Evolutionary conservation across 2,113 vertebrate genomes (phyloP).

Genomic region (Casuarius casuarius): DNA sequence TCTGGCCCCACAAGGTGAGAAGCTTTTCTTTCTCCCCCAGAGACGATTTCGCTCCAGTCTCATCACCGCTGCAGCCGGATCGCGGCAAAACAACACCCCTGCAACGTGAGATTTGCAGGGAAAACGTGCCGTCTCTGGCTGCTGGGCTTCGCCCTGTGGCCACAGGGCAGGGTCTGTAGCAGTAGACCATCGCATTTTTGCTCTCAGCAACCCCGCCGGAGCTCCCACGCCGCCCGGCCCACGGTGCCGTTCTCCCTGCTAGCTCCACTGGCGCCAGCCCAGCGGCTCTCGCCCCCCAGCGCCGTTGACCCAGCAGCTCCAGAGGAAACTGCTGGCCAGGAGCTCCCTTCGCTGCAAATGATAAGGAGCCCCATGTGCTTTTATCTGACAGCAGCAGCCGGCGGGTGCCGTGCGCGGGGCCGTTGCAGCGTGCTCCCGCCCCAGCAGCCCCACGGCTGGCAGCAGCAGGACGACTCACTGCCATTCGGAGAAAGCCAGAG

Average conservation of each 20-base stretch:
- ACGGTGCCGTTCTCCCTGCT: rapidly evolving
- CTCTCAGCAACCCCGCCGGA: rapidly evolving
- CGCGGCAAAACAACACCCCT: rapidly evolving
- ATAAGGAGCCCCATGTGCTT: rapidly evolving
- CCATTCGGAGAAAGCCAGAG: no score
- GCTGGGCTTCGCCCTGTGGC: background rate
- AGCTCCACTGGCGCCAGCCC: background rate
- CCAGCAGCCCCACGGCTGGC: no score
- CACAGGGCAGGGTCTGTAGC: background rate
- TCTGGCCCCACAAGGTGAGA: no score
- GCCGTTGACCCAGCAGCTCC: background rate
- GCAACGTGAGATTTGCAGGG: rapidly evolving
- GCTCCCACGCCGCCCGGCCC: background rate
- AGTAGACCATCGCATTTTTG: background rate
- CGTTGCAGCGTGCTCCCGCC: no score
- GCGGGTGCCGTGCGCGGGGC: background rate
- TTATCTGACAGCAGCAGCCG: background rate
- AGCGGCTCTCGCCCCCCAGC: no score
- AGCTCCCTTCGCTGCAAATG: rapidly evolving
- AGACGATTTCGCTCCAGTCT: background rate
- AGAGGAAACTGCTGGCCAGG: background rate
- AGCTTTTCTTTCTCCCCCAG: no score
- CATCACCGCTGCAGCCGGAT: rapidly evolving
- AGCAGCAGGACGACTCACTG: no score
- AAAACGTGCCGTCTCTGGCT: rapidly evolving